Evolutionary conservation across 2,113 vertebrate species (phyloP), one percentile per base, ranked within the genome.

Genomic region (Sinocyclocheilus grahami): DNA sequence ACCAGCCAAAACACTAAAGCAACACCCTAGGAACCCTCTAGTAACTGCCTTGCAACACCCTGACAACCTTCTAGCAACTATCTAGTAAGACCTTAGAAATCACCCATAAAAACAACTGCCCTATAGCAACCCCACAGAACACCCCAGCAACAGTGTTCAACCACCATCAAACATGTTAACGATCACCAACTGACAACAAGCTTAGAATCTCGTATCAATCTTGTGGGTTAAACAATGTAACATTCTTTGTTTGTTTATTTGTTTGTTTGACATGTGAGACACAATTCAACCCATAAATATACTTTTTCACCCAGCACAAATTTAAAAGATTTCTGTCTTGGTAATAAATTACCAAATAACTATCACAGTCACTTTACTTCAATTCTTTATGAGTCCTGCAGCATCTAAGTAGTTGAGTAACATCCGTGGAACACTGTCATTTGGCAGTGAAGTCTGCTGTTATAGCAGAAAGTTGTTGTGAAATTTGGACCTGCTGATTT

Each of bases 401-500:
- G 13, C 12, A 79, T 80, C n/a, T 24, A 76, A 60, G 58, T 53
- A 55, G 82, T 14, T n/a, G 33, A 13, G 10, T 75, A 74, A 55
- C 16, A 87, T 37, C 16, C 20, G 1, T 14, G 22, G 3, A 69
- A 33, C 51, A 14, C 10, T 3, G 63, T 80, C 9, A n/a, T 69
- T 51, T 67, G 62, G 55, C 69, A 65, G 51, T 11, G 16, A 58
- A 74, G 22, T 79, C 30, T 86, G 77, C 81, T 86, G 74, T 78
- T 87, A 78, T 79, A 86, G 81, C 69, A 89, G 79, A 86, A 77
- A 67, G 65, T 69, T 79, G n/a, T 83, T 78, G 37, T 83, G 58
- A 60, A 85, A 71, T 85, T 87, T 87, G 84, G 58, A 89, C 81
- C 55, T n/a, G 82, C 71, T 58, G 80, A 86, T 90, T 88, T 74